These are phyloP conservation scores for Pseudomyrmex flavicornis DNA, from an alignment of 1,140 invertebrate genomes.

Conservation along the genomic window DNA sequence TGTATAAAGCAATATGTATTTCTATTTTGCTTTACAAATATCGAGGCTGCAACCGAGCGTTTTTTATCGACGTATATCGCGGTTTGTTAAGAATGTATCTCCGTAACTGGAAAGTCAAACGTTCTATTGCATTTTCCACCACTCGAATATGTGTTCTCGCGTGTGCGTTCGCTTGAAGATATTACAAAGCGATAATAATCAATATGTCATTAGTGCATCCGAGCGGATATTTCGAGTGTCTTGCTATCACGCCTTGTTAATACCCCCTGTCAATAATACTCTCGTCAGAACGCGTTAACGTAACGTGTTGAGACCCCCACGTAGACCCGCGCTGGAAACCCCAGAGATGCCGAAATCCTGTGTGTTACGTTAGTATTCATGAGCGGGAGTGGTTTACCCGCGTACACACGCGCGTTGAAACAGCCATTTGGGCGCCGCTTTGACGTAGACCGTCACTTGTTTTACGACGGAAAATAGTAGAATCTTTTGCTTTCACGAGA, in stretches of 20 bases:
- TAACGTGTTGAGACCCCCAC: conserved; percentile 16
- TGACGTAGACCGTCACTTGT: conserved; percentile 27
- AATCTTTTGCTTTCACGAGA: not conserved
- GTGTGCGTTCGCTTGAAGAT: too few relatives aligned
- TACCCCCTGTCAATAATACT: conserved; percentile 40
- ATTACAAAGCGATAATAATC: not conserved
- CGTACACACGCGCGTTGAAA: conserved; percentile 9
- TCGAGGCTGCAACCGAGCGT: conserved; percentile 10
- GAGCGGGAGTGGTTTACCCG: conserved; percentile 40
- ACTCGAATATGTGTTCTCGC: too few relatives aligned
- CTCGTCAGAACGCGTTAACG: conserved; percentile 1
- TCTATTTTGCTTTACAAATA: conserved; percentile 47
- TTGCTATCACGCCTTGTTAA: conserved; percentile 22
- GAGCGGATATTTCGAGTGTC: not conserved
- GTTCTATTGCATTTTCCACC: not conserved
- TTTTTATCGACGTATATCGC: conserved; percentile 10
- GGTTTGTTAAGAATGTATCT: not conserved
- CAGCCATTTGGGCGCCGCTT: conserved; percentile 39
- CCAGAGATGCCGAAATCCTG: conserved; percentile 54
- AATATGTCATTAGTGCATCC: not conserved
- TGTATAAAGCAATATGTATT: conserved; percentile 36
- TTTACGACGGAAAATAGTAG: conserved; percentile 48
- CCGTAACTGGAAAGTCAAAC: not conserved
- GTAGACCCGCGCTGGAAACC: conserved; percentile 23
- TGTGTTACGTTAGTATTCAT: conserved; percentile 60